phyloP scores from a whole-genome alignment of 1,140 invertebrate species.

The Cyphomyrmex costatus region DNA sequence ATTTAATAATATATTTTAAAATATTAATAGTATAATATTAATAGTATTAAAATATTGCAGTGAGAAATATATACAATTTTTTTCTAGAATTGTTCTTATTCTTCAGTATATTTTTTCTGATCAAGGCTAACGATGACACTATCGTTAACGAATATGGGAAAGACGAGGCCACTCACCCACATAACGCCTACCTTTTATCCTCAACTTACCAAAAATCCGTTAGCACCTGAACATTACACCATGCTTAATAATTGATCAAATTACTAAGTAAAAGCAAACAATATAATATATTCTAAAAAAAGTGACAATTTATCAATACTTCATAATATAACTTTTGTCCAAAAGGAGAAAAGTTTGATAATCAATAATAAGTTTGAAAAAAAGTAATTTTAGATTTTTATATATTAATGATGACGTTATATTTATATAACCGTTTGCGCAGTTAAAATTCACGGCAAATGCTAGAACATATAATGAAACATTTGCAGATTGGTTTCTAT shows the following conservation, averaged over 20 bases:
- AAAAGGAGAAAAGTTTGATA: not conserved
- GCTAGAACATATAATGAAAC: not conserved
- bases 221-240: not conserved
- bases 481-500: not conserved
- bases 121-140: conserved; percentile 50
- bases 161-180: conserved; percentile 39
- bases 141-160: conserved; percentile 55
- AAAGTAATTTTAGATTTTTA: not conserved
- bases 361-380: not conserved
- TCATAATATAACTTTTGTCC: not conserved
- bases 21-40: too few species aligned
- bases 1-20: too few species aligned
- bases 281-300: not conserved
- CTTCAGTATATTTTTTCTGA: not conserved
- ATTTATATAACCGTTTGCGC: not conserved
- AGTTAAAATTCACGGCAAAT: not conserved
- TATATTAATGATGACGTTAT: not conserved
- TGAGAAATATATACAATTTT: conserved; percentile 15
- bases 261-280: not conserved
- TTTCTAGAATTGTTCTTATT: not conserved
- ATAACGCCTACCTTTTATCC: conserved; percentile 50
- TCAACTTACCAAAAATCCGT: conserved; percentile 50
- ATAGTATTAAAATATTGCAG: too few species aligned
- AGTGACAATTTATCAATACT: not conserved
- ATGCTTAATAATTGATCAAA: not conserved